These are phyloP conservation scores for Rotaria sp. DNA, from an alignment of 2,888 invertebrate species.

Conservation along the genomic window DNA sequence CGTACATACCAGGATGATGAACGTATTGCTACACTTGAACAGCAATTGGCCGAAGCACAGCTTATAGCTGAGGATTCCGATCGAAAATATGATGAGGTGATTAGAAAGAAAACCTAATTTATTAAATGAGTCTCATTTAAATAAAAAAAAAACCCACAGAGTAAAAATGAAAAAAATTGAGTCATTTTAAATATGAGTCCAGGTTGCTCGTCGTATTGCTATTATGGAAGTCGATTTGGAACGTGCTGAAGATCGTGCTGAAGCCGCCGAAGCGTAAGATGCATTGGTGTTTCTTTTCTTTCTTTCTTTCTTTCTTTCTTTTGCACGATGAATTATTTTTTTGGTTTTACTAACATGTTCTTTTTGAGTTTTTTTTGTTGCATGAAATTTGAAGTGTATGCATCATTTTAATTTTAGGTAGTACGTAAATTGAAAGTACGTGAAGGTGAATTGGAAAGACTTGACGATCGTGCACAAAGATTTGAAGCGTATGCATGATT, in stretches of 20 bases:
- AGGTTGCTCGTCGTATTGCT: constrained; percentile 46
- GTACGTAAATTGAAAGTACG: constrained; percentile 46
- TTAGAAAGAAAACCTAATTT: background rate
- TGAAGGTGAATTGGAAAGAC: constrained; percentile 49
- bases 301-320: background rate
- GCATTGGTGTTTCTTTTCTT: background rate
- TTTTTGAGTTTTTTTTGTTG: background rate
- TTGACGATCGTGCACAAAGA: constrained; percentile 47
- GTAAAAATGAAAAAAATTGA: background rate
- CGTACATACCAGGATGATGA: constrained; percentile 96
- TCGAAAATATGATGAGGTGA: constrained; percentile 57
- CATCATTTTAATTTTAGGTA: constrained; percentile 42
- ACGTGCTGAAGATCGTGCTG: constrained; percentile 48
- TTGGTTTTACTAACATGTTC: background rate
- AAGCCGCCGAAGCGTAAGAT: constrained; percentile 48
- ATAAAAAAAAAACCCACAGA: background rate
- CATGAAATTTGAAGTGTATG: constrained; percentile 1
- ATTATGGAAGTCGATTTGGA: constrained; percentile 51
- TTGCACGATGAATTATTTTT: background rate
- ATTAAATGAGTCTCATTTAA: background rate
- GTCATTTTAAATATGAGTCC: background rate
- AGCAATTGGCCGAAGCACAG: constrained; percentile 44
- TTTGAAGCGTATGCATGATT: background rate
- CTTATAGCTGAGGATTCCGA: constrained; percentile 46
- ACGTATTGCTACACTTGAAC: constrained; percentile 91